phyloP scores from a whole-genome alignment of 2,797 vertebrate genomes.

The Setipinna tenuifilis region DNA sequence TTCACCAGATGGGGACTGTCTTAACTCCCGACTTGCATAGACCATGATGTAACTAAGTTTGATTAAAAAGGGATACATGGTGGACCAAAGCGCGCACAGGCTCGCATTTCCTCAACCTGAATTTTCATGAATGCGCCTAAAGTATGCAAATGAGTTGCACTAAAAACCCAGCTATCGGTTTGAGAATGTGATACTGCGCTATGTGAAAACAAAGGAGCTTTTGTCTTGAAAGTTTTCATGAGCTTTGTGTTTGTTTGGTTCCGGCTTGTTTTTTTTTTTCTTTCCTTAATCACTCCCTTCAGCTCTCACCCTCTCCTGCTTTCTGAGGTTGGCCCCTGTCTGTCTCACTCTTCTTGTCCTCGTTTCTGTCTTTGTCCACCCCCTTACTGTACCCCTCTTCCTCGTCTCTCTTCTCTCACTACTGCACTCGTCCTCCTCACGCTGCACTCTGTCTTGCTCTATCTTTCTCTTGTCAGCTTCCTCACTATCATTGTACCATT shows the following conservation, averaged over 20 bases:
- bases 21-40: too few species aligned
- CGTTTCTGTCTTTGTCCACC: neutral
- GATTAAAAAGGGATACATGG: too few species aligned
- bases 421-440: neutral
- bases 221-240: neutral
- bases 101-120: too few species aligned
- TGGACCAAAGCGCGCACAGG: too few species aligned
- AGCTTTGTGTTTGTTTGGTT: neutral
- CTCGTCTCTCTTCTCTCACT: neutral
- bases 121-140: too few species aligned
- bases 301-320: neutral
- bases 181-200: neutral
- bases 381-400: too few species aligned
- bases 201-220: neutral
- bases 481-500: constrained; percentile 11
- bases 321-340: neutral
- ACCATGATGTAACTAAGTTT: too few species aligned
- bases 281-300: neutral
- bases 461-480: neutral
- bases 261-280: neutral
- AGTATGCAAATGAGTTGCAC: too few species aligned
- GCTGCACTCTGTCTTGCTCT: constrained; percentile 3
- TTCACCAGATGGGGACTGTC: too few species aligned
- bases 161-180: neutral
- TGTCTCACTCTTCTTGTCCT: neutral